Evolutionary conservation across 2,797 vertebrate species (phyloP), one percentile per base, ranked within the genome.

Genomic region (Erithacus rubecula): DNA sequence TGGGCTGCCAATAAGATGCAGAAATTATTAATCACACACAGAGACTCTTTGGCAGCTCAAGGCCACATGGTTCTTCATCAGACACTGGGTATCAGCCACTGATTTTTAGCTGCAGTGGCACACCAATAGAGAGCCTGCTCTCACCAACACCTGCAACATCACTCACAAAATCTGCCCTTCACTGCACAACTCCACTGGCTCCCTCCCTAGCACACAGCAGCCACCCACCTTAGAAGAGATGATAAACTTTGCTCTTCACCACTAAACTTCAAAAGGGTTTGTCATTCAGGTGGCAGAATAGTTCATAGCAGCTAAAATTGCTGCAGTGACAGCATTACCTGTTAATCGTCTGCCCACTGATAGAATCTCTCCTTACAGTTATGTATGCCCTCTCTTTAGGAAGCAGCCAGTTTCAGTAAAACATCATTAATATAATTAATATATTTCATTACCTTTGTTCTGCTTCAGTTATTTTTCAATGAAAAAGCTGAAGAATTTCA

Each of bases 381-480:
- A 96, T 77, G 93, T 87, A 95, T 53, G 65, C 9, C 75, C 36
- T 91, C 63, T 94, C 72, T 96, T 96, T 93, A 96, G 90, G 94
- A 96, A 93, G 93, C 96, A 96, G 94, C 83, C 84, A 95, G 96
- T 94, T 97, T 97, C 95, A 96, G 97, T 97, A 97, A 98, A 97
- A 97, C 90, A 96, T 97, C 95, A 97, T 98, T 98, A 98, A 97
- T 96, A 83, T 97, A 98, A 98, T 98, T 97, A 98, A 98, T 98
- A 97, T 97, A 97, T 97, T 98, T 97, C 97, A 98, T 98, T 98
- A 97, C 94, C 96, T 98, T 98, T 98, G 96, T 98, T 98, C 97
- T 95, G 93, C 97, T 95, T 98, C 96, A 94, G 84, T 92, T 94
- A 95, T 93, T 97, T 96, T 93, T 97, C 97, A 98, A 87, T 47